These are phyloP conservation scores for Merops nubicus DNA, from an alignment of 2,113 vertebrate species.

Conservation along the genomic window DNA sequence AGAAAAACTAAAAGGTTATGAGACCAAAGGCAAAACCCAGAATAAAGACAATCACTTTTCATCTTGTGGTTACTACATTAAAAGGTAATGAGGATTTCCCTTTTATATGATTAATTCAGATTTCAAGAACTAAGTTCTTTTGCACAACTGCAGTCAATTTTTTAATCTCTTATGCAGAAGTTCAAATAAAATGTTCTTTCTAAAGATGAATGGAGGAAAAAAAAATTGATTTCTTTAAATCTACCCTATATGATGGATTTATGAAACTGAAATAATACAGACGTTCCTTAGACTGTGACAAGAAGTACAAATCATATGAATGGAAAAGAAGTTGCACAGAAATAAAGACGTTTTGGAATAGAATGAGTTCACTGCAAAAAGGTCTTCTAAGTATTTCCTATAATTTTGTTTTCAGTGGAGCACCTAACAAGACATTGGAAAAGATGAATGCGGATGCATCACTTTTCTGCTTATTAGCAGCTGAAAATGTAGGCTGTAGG, in stretches of 20 bases:
- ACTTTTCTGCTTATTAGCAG: not conserved
- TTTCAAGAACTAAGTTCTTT: constrained; percentile 13
- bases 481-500: not conserved
- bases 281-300: not conserved
- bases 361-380: not conserved
- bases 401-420: not conserved
- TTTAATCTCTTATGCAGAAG: not conserved
- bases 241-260: not conserved
- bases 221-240: constrained; percentile 4
- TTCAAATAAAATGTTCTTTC: not conserved
- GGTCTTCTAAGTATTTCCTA: not conserved
- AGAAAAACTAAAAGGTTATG: not conserved
- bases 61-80: not conserved
- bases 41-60: not conserved
- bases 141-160: not conserved
- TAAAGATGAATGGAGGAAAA: not conserved
- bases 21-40: not conserved
- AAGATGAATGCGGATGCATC: not conserved
- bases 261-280: not conserved
- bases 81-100: not conserved
- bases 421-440: not conserved
- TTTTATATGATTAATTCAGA: not conserved
- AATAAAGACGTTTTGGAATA: constrained; percentile 25
- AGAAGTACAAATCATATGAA: constrained; percentile 12
- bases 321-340: not conserved